These are phyloP conservation scores for Halcyon smyrnensis DNA, from an alignment of 2,797 vertebrate genomes.

Conservation along the genomic window DNA sequence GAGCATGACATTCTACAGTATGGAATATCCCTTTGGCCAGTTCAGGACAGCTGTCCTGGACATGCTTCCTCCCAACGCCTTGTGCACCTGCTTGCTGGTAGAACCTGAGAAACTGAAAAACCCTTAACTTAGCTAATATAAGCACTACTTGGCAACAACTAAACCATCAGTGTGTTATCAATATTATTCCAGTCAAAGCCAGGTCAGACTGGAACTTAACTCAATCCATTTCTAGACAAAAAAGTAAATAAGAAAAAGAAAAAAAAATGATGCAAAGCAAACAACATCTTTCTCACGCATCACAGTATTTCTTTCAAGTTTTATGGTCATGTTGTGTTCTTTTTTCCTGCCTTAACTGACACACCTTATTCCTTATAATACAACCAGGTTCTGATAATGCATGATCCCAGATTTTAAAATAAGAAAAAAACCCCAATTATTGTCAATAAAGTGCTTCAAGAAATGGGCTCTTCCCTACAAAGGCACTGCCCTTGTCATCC, in stretches of 20 bases:
- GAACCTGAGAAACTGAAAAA: not conserved
- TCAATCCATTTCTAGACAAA: accelerated
- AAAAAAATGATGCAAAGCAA: not conserved
- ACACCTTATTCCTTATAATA: not conserved
- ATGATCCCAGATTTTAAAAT: not conserved
- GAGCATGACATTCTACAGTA: too few species aligned
- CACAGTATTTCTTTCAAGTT: not conserved
- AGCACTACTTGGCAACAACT: not conserved
- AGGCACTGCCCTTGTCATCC: not conserved
- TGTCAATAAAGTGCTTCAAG: not conserved
- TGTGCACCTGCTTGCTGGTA: not conserved
- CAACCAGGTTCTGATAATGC: not conserved
- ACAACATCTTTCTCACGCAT: not conserved
- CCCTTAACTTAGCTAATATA: not conserved
- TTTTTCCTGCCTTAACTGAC: not conserved
- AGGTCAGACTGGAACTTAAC: not conserved
- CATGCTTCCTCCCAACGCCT: not conserved
- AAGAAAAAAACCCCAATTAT: not conserved
- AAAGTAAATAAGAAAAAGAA: not conserved
- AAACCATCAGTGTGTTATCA: not conserved
- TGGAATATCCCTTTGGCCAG: too few species aligned
- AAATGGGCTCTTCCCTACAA: not conserved
- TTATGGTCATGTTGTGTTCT: not conserved
- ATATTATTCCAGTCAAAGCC: not conserved
- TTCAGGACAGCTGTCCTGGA: not conserved